Base-by-base conservation (phyloP, 2,797 vertebrate genomes). In the Sebastes oblongus region DNA sequence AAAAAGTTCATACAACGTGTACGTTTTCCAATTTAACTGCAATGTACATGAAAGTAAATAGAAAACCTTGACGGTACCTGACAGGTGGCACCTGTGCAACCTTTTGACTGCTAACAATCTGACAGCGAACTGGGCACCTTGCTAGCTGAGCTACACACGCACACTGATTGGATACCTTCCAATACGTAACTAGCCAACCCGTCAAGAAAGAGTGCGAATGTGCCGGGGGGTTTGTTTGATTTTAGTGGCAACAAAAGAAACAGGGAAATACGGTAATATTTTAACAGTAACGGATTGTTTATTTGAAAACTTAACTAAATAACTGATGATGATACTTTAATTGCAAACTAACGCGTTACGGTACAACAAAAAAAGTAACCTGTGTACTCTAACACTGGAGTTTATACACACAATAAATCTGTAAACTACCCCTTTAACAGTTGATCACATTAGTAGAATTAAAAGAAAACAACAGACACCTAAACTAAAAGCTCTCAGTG, bases 401-500 rank as follows among this genome's bases (percentile, higher is more conserved):
- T 50, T 65, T 62, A 24, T 39, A 42, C 24, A 64, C 62, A 64
- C 62, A 67, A 11, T 84, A 70, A 86, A 82, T 84, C 55, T 34
- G 27, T 11, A 20, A 14, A 73, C 50, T 12, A 9, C 18, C 12
- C 20, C 54, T 81, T 42, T 18, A 72, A 66, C 42, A 52, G 54
- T 25, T 54, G 14, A 78, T 61, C 29, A 56, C 36, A 72, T 74
- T 14, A 29, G 55, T 22, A 55, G 24, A 78, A 64, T 72, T 81
- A 74, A 69, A 67, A 78, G 24, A 39, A 67, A 81, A 72, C 42
- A 78, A 42, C 10, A 2, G 29, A 66, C 77, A 76, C 58, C 42
- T 60, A 62, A 72, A 79, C 32, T 77, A 9, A 87, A 85, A 74
- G 14, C 46, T 71, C 75, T 81, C 34, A 16, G 27, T 77, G 72